Evolutionary conservation across 2,888 invertebrate species (phyloP), one percentile per base, ranked within the genome.

Genomic region (Biston stratarius): DNA sequence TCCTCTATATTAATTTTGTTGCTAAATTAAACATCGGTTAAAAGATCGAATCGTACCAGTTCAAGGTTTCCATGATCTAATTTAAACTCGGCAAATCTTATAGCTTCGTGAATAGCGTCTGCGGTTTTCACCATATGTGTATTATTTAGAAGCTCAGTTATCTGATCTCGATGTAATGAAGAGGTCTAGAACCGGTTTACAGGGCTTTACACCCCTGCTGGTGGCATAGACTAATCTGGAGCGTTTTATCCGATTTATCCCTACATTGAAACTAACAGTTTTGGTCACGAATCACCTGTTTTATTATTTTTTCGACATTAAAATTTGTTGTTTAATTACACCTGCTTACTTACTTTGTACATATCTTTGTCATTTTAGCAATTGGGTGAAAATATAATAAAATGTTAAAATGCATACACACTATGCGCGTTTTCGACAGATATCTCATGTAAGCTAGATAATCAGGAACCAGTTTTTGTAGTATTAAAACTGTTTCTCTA

Each of bases 181-280:
- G 86, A 87, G 81, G 77, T 81, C 70, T 71, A 66, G 77, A 89
- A 88, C 89, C 88, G 89, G 89, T 89, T 83, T 70, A 76, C 76
- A 76, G 77, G 78, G 76, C 76, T 78, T 74, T 76, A 57, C 68
- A 62, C 24, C 45, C 49, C 44, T 45, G 44, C 12, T 56, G 38
- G 38, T 40, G 47, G 56, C 33, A 38, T 49, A 60, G 60, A 60
- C 51, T 56, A 60, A 67, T 63, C 62, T 68, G 51, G 63, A 68
- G 60, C 67, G 59, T 33, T 53, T 5, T 44, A 34, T 42, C 1
- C n/a, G 42, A 6, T 42, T 6, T 11, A 44, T 15, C 15, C 40
- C 12, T 42, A 24, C 24, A n/a, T 9, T 12, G 44, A 12, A 38
- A 38, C 9, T 38, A 38, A 9, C 38, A 38, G 38, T 0, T 9